Percentiles rank a stretch among this genome's conserved stretches.
These are phyloP conservation scores for Henricia sp. DNA, from an alignment of 53 echinoderm and acorn worm genomes.

Conservation along the genomic window DNA sequence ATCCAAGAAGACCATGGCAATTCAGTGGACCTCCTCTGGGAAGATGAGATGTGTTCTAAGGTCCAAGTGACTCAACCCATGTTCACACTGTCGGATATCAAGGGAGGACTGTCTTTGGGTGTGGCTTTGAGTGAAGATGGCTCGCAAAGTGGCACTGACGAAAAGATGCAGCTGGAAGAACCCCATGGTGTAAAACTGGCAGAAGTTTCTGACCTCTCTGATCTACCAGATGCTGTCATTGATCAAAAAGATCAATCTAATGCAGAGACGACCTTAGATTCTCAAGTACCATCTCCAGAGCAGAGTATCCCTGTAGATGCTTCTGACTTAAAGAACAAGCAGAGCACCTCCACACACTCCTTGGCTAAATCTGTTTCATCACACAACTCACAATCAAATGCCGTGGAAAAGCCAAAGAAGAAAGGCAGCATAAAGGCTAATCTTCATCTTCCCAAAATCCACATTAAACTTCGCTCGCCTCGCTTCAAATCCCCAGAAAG, in stretches of 20 bases:
- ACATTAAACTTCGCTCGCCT: conserved; percentile 55
- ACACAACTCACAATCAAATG: conserved; percentile 22
- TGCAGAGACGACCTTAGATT: background rate
- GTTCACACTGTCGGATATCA: conserved; percentile 47
- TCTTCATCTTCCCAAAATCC: conserved; percentile 62
- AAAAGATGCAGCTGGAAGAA: background rate
- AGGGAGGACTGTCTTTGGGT: conserved; percentile 52
- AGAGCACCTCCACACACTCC: conserved; percentile 26
- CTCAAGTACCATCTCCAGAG: background rate
- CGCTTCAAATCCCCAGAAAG: conserved; percentile 49
- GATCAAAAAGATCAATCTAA: conserved; percentile 9
- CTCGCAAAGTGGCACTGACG: conserved; percentile 32
- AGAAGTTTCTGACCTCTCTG: too few relatives aligned
- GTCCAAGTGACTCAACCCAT: conserved; percentile 41
- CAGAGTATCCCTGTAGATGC: conserved; percentile 17
- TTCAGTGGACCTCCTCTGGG: conserved; percentile 52
- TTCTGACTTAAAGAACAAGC: conserved; percentile 13
- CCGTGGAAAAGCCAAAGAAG: conserved; percentile 65
- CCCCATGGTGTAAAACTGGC: background rate
- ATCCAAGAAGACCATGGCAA: conserved; percentile 27
- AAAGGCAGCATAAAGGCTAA: conserved; percentile 71
- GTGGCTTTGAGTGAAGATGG: conserved; percentile 65
- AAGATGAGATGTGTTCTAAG: conserved; percentile 43
- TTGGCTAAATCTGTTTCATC: conserved; percentile 31
- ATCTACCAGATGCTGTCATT: conserved; percentile 30